Conservation (phyloP, 1,140 invertebrate species). For the Aphis gossypii region DNA sequence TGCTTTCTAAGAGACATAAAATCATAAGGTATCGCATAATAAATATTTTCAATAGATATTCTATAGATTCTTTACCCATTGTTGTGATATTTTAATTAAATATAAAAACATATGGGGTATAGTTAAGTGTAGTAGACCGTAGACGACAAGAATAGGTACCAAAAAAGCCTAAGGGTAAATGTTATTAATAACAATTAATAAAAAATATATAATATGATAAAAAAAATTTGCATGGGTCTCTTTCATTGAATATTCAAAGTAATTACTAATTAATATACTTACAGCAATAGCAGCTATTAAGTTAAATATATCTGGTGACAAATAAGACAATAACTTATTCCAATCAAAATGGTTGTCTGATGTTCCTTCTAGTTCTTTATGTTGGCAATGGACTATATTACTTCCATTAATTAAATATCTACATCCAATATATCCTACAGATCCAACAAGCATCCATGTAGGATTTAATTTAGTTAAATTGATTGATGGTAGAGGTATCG, state of each 20-base stretch:
- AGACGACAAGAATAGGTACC: no score
- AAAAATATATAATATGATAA: not conserved
- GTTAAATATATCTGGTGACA: conserved; percentile 69
- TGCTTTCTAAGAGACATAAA: no score
- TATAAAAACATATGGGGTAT: no score
- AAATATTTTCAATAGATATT: no score
- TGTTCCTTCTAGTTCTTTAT: not conserved
- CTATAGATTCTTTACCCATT: no score
- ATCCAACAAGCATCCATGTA: conserved; percentile 13
- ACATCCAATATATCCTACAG: not conserved
- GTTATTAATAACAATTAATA: not conserved
- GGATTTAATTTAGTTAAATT: not conserved
- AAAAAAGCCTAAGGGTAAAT: no score
- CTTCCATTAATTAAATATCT: conserved; percentile 22
- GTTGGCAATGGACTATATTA: conserved; percentile 28
- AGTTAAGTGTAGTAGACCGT: no score
- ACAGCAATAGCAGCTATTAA: conserved; percentile 69
- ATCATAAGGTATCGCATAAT: no score
- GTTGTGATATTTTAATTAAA: no score
- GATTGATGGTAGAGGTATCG: not conserved
- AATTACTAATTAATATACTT: conserved; percentile 62
- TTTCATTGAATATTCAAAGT: not conserved
- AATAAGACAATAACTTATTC: conserved; percentile 71
- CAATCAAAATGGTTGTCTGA: conserved; percentile 66
- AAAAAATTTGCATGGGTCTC: not conserved